A percentile compares a stretch with the other conserved stretches of the same genome.
phyloP scores from a whole-genome alignment of 2,797 vertebrate genomes.

The Megalops cyprinoides region DNA sequence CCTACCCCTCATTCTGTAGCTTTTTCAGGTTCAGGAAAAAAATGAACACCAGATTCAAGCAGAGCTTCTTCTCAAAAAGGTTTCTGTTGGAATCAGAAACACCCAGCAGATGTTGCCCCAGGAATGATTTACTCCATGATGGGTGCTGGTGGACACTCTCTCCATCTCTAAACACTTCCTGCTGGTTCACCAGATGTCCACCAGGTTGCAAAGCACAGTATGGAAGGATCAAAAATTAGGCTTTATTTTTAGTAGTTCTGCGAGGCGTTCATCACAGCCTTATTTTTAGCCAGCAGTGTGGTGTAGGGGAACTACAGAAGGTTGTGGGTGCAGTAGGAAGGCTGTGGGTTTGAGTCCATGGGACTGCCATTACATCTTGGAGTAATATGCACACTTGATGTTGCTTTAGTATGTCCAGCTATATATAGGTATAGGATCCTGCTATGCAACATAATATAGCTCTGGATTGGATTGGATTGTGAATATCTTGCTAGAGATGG shows the following conservation, averaged over 20 bases:
- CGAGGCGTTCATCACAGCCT: neutral
- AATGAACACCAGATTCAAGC: neutral
- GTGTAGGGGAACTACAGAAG: neutral
- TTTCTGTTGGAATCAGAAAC: conserved; percentile 1
- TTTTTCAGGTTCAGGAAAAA: neutral
- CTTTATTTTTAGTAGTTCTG: neutral
- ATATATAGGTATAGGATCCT: neutral
- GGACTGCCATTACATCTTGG: neutral
- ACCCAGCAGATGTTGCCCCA: neutral
- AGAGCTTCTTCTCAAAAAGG: neutral
- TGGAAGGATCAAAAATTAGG: neutral
- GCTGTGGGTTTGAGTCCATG: neutral
- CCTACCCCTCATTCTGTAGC: neutral
- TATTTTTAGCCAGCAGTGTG: neutral
- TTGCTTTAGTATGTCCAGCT: neutral
- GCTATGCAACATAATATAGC: neutral
- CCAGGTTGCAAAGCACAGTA: neutral
- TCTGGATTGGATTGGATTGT: neutral
- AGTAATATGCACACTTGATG: neutral
- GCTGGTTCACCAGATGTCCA: neutral
- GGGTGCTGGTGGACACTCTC: neutral
- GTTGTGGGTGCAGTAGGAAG: no score
- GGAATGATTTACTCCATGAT: neutral
- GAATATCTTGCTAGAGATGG: neutral
- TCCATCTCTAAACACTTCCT: no score